phyloP scores from a whole-genome alignment of 1,140 invertebrate genomes.

The Lordiphosa clarofinis region DNA sequence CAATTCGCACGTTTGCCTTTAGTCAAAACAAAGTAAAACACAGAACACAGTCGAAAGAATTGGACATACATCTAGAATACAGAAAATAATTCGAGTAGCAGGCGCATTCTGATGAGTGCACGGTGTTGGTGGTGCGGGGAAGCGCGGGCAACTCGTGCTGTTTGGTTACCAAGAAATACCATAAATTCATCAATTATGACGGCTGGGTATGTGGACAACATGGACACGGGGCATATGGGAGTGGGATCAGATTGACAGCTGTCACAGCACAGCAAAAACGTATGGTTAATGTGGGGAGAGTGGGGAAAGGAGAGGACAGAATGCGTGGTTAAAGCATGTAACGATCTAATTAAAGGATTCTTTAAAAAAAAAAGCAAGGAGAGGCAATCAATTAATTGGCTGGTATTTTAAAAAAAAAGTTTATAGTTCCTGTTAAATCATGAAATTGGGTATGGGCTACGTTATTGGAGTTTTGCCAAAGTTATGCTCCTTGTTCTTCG shows the following conservation, averaged over 20 bases:
- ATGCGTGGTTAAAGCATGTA: constrained; percentile 9
- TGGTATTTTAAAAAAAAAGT: too few relatives aligned
- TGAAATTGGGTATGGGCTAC: too few relatives aligned
- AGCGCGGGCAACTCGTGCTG: constrained; percentile 26
- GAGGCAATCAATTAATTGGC: too few relatives aligned
- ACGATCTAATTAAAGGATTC: constrained; percentile 9
- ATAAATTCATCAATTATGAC: constrained; percentile 78
- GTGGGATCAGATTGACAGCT: constrained; percentile 53
- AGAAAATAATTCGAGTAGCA: constrained; percentile 48
- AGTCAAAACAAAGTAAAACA: constrained; percentile 67
- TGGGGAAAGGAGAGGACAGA: constrained; percentile 5
- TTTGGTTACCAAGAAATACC: constrained; percentile 55
- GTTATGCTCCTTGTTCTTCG: too few relatives aligned
- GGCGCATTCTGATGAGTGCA: constrained; percentile 5
- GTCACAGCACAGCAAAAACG: constrained; percentile 22
- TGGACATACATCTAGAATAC: constrained; percentile 43
- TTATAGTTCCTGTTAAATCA: too few relatives aligned
- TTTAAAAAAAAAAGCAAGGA: too few relatives aligned
- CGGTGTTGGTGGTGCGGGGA: constrained; percentile 17
- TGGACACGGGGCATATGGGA: constrained; percentile 21
- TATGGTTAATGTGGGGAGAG: constrained; percentile 3
- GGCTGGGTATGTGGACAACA: constrained; percentile 54
- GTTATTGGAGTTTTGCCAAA: too few relatives aligned
- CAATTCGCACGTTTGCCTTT: constrained; percentile 69
- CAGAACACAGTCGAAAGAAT: constrained; percentile 44